Base-by-base conservation (phyloP, 2,888 invertebrate genomes). In the Plemyria rubiginata region DNA sequence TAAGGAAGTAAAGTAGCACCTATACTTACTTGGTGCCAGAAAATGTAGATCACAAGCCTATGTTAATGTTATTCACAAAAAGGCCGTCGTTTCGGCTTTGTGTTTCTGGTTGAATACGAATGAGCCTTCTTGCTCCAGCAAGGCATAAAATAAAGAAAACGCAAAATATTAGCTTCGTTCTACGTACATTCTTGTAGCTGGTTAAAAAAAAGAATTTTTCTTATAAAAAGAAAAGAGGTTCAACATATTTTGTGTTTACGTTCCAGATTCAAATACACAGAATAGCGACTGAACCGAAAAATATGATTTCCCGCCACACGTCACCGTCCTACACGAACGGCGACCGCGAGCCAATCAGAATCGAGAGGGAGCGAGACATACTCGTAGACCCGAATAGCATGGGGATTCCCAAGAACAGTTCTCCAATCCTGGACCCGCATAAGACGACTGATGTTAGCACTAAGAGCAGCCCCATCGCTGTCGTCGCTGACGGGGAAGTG, bases 401-500 rank as follows among this genome's bases (percentile, higher is more conserved):
- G 89, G 90, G 88, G 0, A 91, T 92, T 67, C 92, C 92, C 9
- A 90, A 86, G 73, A 92, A 92, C 73, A 92, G 92, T 60, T 92
- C 93, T 0, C 92, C 92, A 0, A 92, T 92, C 70, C 78, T 92
- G 58, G 92, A 92, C 73, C 88, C 92, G 61, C 88, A 92, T 74
- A 92, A 90, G 73, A 88, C 86, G 0, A 86, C 75, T 60, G 90
- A 90, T 66, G 87, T 85, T 75, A 88, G 85, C 78, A 77, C 90
- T 50, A 91, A 92, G 66, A 87, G 93, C 72, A 94, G 94, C 76
- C 93, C 94, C 50, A 93, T 94, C 77, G 94, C 94, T 3, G 94
- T 94, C 52, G 95, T 96, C 67, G 95, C 95, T 55, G 96, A 96
- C 65, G 96, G 95, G 16, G 97, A 96, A 82, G 96, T 97, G 53